These are phyloP conservation scores for Acropora tenuis DNA, from an alignment of 64 coral and sea anemone species.

Conservation along the genomic window DNA sequence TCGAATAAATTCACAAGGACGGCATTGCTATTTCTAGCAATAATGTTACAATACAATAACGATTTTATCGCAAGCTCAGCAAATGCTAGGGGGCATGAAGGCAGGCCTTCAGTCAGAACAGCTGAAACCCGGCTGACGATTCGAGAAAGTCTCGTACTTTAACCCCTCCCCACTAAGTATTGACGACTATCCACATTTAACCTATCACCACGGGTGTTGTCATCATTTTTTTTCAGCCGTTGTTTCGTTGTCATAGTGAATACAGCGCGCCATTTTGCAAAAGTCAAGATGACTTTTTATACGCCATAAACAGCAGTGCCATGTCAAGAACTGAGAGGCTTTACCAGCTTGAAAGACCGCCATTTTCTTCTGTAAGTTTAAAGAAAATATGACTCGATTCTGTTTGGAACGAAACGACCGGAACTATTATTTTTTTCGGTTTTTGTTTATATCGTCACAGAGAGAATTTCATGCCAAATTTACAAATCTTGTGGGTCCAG, in stretches of 20 bases:
- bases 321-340: constrained; percentile 55
- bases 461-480: constrained; percentile 88
- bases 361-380: constrained; percentile 80
- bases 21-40: constrained; percentile 9
- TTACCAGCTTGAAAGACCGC: constrained; percentile 83
- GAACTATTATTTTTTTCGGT: no score
- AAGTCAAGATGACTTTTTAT: background rate
- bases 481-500: constrained; percentile 74
- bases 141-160: background rate
- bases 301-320: background rate
- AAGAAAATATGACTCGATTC: background rate
- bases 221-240: background rate
- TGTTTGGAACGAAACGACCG: background rate
- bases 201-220: background rate
- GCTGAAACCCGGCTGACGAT: background rate
- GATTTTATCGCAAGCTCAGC: background rate
- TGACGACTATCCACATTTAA: background rate
- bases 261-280: background rate
- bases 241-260: constrained; percentile 36
- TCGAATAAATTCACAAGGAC: background rate
- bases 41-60: no score
- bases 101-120: background rate
- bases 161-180: background rate
- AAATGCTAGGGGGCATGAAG: background rate
- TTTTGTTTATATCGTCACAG: constrained; percentile 3